These are phyloP conservation scores for Ptyas mucosa DNA, from an alignment of 2,113 vertebrate species.

Conservation along the genomic window DNA sequence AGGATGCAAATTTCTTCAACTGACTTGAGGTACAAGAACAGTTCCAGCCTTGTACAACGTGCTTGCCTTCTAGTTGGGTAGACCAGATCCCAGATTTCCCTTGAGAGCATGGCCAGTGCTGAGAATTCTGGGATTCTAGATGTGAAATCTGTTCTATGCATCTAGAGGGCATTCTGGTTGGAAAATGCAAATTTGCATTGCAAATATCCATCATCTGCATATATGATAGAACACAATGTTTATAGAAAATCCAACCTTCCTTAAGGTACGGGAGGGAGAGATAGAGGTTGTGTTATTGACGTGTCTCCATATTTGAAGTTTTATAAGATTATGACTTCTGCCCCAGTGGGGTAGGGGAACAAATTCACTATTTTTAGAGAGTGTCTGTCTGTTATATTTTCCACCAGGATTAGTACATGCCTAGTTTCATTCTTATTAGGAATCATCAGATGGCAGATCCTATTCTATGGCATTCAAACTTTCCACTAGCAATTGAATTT, in stretches of 20 bases:
- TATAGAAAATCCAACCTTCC: neutral
- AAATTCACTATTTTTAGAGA: neutral
- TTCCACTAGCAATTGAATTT: neutral
- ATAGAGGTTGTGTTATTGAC: neutral
- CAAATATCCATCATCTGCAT: neutral
- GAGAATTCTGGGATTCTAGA: neutral
- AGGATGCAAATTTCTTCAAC: neutral
- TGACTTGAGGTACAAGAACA: neutral
- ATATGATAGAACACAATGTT: neutral
- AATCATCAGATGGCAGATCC: neutral
- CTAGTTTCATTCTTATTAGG: neutral
- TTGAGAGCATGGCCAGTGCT: neutral
- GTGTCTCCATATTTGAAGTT: neutral
- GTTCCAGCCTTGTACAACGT: neutral
- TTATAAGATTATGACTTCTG: neutral
- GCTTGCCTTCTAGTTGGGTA: neutral
- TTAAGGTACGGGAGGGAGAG: neutral
- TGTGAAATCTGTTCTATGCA: neutral
- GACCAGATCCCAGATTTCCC: neutral
- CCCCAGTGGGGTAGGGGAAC: neutral
- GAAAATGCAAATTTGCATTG: neutral
- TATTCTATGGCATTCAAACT: neutral
- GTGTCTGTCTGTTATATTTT: neutral
- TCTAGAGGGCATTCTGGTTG: neutral
- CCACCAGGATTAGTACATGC: neutral